These are phyloP conservation scores for Peromyscus polionotus DNA, from an alignment of 2,113 vertebrate species.

Conservation along the genomic window DNA sequence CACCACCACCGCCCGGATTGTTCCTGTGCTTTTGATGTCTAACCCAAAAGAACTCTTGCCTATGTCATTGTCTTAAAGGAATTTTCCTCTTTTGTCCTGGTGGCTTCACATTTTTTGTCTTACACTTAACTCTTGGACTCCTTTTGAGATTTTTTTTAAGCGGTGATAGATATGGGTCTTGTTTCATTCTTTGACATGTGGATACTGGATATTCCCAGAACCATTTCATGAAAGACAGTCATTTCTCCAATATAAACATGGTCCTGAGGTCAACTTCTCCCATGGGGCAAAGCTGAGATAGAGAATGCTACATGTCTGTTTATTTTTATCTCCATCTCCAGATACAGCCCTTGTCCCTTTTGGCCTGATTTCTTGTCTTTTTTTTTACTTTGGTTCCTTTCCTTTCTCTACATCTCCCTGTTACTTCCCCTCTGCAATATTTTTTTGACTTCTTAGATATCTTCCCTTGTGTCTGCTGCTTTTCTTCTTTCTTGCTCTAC, in stretches of 20 bases:
- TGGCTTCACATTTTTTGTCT: background rate
- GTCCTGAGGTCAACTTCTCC: background rate
- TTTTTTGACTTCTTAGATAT: conserved; percentile 7
- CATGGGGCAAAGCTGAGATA: background rate
- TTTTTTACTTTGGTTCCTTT: background rate
- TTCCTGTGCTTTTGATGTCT: background rate
- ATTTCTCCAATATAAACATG: background rate
- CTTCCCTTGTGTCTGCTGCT: background rate
- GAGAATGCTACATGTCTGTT: background rate
- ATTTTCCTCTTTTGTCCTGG: background rate
- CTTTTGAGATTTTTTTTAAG: background rate
- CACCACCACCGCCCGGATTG: no score
- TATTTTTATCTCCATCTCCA: background rate
- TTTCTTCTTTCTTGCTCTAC: background rate
- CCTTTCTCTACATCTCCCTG: background rate
- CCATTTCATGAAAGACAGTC: background rate
- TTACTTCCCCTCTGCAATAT: background rate
- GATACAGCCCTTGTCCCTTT: background rate
- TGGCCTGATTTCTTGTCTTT: background rate
- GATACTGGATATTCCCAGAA: background rate
- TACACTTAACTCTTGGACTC: background rate
- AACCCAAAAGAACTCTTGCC: background rate
- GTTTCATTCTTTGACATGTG: background rate
- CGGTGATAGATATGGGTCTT: background rate
- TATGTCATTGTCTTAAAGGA: background rate